Evolutionary conservation across 2,113 vertebrate genomes (phyloP).

Genomic region (Lophochroa leadbeateri): DNA sequence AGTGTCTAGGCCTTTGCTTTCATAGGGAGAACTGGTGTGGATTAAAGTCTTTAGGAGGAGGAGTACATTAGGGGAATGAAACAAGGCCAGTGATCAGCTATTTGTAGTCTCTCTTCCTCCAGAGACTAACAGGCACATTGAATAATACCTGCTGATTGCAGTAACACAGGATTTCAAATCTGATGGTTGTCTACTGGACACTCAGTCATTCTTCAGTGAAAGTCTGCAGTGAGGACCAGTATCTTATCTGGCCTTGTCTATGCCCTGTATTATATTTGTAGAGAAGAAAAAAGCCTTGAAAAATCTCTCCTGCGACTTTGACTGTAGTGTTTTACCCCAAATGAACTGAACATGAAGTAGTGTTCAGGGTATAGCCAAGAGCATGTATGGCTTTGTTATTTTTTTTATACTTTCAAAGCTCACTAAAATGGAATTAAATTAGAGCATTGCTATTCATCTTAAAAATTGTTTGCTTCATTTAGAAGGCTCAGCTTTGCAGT

Average conservation of each 20-base stretch:
- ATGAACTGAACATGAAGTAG: not conserved
- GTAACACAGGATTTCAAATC: not conserved
- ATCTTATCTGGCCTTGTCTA: not conserved
- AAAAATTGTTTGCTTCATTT: not conserved
- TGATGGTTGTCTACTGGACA: not conserved
- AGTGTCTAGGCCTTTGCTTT: not conserved
- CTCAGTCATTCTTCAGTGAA: not conserved
- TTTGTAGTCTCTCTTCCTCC: not conserved
- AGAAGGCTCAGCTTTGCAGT: not conserved
- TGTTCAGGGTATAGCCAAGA: not conserved
- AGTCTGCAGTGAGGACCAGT: not conserved
- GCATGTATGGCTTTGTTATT: not conserved
- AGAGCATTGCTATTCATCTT: not conserved
- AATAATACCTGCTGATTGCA: not conserved
- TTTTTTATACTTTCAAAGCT: not conserved
- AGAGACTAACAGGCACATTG: not conserved
- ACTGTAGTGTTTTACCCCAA: not conserved
- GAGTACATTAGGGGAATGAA: not conserved
- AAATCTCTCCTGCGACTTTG: not conserved
- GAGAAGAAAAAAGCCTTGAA: not conserved
- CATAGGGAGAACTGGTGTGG: not conserved
- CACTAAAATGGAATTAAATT: not conserved
- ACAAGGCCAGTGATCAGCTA: not conserved
- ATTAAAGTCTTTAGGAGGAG: not conserved
- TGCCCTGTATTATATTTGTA: not conserved